Evolutionary conservation across 2,888 invertebrate genomes (phyloP).

Genomic region (Caenorhabditis sp.): DNA sequence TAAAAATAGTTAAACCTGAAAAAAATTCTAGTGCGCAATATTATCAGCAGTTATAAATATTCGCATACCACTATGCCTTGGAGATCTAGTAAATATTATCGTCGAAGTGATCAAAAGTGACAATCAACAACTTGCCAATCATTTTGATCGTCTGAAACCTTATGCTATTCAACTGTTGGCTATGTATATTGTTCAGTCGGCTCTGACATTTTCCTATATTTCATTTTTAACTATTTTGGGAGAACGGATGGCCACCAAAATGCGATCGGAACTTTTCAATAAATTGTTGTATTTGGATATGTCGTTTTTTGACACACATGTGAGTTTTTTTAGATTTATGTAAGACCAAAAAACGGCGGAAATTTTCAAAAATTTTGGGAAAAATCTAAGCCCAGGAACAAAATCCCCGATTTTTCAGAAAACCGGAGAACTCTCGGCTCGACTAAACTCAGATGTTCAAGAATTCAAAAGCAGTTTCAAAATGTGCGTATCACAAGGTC

Average conservation of each 20-base stretch:
- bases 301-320: conserved; percentile 82
- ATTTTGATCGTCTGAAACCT: conserved; percentile 53
- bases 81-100: conserved; percentile 64
- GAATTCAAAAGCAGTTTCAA: conserved; percentile 97
- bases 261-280: conserved; percentile 75
- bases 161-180: conserved; percentile 39
- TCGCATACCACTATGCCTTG: conserved; percentile 63
- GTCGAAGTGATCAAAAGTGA: conserved; percentile 57
- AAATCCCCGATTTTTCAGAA: conserved; percentile 45
- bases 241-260: conserved; percentile 83
- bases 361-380: no score
- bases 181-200: conserved; percentile 76
- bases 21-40: conserved; percentile 58
- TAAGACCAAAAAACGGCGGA: not conserved
- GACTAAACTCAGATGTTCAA: conserved; percentile 91
- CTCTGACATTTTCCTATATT: conserved; percentile 89
- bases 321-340: no score
- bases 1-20: not conserved
- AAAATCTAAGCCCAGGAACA: no score
- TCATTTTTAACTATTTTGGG: conserved; percentile 85
- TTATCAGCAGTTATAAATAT: conserved; percentile 65
- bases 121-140: conserved; percentile 31
- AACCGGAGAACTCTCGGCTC: conserved; percentile 85
- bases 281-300: conserved; percentile 77
- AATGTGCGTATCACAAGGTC: conserved; percentile 87